Evolutionary conservation across 2,113 vertebrate genomes (phyloP).

Genomic region (Scytalopus superciliaris): DNA sequence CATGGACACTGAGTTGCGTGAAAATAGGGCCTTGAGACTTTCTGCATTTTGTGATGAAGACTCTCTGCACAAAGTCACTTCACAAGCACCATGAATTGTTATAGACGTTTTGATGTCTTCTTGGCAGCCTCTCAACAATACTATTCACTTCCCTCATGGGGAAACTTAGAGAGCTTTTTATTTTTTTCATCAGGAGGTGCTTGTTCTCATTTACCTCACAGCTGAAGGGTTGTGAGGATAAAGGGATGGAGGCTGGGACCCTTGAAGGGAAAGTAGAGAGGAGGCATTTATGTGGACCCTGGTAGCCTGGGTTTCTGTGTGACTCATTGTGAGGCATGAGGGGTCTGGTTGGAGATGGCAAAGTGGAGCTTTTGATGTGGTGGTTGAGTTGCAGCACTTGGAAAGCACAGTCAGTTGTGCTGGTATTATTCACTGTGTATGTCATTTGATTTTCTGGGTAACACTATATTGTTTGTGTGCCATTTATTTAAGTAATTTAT

Average conservation of each 20-base stretch:
- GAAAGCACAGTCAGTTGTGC: neutral
- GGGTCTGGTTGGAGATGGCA: neutral
- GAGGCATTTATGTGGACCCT: neutral
- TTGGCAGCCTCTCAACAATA: neutral
- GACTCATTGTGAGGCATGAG: neutral
- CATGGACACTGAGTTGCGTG: neutral
- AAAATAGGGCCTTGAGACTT: neutral
- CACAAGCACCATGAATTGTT: neutral
- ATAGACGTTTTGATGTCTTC: neutral
- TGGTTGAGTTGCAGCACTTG: neutral
- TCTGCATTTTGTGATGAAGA: neutral
- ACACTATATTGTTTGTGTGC: neutral
- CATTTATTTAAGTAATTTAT: neutral
- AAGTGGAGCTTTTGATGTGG: neutral
- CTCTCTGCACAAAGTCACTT: neutral
- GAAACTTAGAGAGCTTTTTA: neutral
- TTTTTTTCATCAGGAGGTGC: neutral
- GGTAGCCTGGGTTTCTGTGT: neutral
- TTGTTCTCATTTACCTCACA: neutral
- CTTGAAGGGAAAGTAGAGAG: neutral
- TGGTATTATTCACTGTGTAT: neutral
- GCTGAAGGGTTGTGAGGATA: neutral
- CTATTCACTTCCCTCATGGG: neutral
- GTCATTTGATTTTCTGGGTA: neutral
- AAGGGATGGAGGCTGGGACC: neutral